Base-by-base conservation (phyloP, 2,888 invertebrate species). In the Piscicola geometra region DNA sequence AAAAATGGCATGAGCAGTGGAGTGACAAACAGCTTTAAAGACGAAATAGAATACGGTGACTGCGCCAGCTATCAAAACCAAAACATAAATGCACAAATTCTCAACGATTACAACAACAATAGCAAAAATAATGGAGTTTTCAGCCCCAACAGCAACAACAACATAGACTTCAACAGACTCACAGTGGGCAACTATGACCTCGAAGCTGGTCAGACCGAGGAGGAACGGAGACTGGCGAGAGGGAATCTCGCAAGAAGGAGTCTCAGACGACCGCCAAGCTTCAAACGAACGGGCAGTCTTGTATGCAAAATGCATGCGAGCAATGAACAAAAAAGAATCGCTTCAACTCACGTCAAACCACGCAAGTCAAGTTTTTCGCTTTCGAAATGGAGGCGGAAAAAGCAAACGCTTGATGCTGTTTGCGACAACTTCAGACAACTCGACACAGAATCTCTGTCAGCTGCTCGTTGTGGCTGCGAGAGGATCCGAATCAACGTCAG, bases 401-500 rank as follows among this genome's bases (percentile, higher is more conserved):
- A 73, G 25, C 60, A 56, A 73, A 64, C 73, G 41, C 15, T 64
- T n/a, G 32, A 52, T 18, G 25, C 12, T 9, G 50, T 52, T 52
- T 41, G 35, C 35, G 30, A 35, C 28, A 32, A 64, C 60, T 30
- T 18, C 18, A 1, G 32, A 36, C 28, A 28, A 28, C n/a, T 30
- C 41, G 60, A 71, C 64, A 41, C 28, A 47, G 33, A 30, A 2
- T 36, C n/a, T 30, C 47, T n/a, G 30, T 66, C 64, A 47, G 52
- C 5, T 18, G 67, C 72, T 18, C 69, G 71, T 25, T 71, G 66
- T 30, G 71, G 66, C 3, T 77, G 85, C 77, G 84, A 85, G 75
- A 78, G 84, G 30, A 82, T 85, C 35, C 82, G 82, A 0, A 83
- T 85, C 76, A 85, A 85, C 79, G 84, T 85, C 18, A 84, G 84